Evolutionary conservation across 1,140 invertebrate species (phyloP).

Genomic region (Dreissena polymorpha): DNA sequence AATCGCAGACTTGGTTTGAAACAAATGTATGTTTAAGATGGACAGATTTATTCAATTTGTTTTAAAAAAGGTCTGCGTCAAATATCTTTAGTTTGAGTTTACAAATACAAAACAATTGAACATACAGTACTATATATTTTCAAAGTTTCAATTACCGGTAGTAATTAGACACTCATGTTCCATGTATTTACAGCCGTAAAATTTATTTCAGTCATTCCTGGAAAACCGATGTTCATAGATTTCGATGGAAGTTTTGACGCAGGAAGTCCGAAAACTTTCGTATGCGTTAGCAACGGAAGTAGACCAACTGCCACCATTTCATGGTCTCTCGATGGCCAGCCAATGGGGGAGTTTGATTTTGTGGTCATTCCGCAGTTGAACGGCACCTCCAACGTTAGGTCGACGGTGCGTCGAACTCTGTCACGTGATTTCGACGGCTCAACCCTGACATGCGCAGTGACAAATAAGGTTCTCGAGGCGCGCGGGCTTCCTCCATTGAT

Average conservation of each 20-base stretch:
- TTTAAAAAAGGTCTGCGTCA: no score
- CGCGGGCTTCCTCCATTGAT: constrained; percentile 15
- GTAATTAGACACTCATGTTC: no score
- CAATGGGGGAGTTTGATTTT: constrained; percentile 12
- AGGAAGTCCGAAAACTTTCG: constrained; percentile 12
- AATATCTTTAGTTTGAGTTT: no score
- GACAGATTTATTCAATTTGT: no score
- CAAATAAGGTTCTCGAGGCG: constrained; percentile 52
- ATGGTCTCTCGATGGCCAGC: constrained; percentile 50
- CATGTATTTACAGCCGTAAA: no score
- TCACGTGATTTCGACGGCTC: constrained; percentile 52
- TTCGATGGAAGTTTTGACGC: constrained; percentile 58
- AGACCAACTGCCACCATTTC: constrained; percentile 51
- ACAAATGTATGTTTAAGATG: no score
- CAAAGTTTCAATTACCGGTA: no score
- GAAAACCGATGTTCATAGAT: constrained; percentile 32
- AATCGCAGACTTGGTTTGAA: no score
- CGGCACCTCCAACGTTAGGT: constrained; percentile 49
- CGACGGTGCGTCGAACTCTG: constrained; percentile 22
- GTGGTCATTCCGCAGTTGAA: constrained; percentile 28
- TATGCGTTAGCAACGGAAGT: constrained; percentile 57
- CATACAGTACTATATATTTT: no score
- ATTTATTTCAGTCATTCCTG: constrained; percentile 47
- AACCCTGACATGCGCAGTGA: constrained; percentile 54
- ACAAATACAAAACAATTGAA: no score